Base-by-base conservation (phyloP, 1,140 invertebrate species). In the Formica selysi region DNA sequence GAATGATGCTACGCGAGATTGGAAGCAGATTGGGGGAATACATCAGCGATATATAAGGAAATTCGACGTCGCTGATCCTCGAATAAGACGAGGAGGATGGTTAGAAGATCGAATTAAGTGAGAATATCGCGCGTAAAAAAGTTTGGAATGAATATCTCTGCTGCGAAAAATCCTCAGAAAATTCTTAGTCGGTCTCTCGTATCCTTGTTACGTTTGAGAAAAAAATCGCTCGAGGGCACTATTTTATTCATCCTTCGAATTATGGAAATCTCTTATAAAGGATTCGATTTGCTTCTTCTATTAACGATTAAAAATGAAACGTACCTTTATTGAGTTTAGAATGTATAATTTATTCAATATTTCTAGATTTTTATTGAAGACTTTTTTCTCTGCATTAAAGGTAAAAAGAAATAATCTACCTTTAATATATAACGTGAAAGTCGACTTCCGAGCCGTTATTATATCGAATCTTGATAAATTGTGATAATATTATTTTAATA, bases 1-100 rank as follows among this genome's bases (percentile, higher is more conserved):
- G 89, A 90, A 90, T 68, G 74, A 71, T 89, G 64, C 38, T 51
- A 64, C 73, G 74, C 65, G 84, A 90, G 83, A 91, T 91, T 90
- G 86, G 10, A 11, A 86, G 76, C 78, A 90, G 89, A 91, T 91
- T 90, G 89, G 61, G 79, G 88, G 89, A 83, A 85, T 79, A 64
- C 61, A 64, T 11, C 78, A 54, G 29, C 83, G 78, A 86, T 80
- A 51, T 51, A 90, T 86, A 84, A 88, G 74, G 70, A 88, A 86
- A 79, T 88, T 86, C 84, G 32, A 26, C 13, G 51, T 57, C 7
- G 71, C 73, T 89, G 86, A 67, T 80, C 85, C 41, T 19, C 59
- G 71, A 61, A 86, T 68, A 86, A 89, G 78, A 90, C 51, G 67
- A 6, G 36, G 57, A n/a, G 44, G 71, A 86, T 78, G 85, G 71